Conservation (phyloP, 2,888 invertebrate genomes). For the Fissipunctia ypsillon region DNA sequence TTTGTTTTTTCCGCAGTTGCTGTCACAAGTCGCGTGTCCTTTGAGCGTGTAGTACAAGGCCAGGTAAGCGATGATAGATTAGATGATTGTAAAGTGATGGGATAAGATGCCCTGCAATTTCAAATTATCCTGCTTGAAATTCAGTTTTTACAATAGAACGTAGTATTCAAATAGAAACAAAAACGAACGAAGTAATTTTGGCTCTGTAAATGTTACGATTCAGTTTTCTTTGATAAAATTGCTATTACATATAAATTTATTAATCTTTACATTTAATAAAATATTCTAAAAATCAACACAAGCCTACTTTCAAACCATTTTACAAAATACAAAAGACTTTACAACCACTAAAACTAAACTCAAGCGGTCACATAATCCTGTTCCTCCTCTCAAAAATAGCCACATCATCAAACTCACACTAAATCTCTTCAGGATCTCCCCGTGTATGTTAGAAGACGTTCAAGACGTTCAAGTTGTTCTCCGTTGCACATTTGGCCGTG, state of each 20-base stretch:
- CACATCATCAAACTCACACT: slow-evolving; percentile 44
- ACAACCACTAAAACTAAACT: neutral
- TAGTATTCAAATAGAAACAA: neutral
- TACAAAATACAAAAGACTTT: neutral
- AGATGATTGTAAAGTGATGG: neutral
- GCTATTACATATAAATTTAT: neutral
- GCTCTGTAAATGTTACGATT: neutral
- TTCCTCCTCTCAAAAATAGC: neutral
- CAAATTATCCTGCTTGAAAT: neutral
- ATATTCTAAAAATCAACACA: no score
- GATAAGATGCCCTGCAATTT: no score
- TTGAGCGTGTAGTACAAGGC: neutral
- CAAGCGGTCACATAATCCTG: neutral
- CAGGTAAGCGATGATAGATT: neutral
- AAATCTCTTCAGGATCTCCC: slow-evolving; percentile 20
- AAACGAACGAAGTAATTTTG: neutral
- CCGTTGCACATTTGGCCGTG: slow-evolving; percentile 63
- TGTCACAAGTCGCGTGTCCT: neutral
- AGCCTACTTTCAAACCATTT: neutral
- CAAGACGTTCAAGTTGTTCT: slow-evolving; percentile 38
- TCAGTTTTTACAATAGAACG: neutral
- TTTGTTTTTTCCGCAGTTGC: neutral
- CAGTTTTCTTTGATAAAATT: neutral
- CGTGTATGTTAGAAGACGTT: slow-evolving; percentile 41
- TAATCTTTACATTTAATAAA: no score